Conservation (phyloP, 64 coral and sea anemone genomes). For the Pocillopora verrucosa region DNA sequence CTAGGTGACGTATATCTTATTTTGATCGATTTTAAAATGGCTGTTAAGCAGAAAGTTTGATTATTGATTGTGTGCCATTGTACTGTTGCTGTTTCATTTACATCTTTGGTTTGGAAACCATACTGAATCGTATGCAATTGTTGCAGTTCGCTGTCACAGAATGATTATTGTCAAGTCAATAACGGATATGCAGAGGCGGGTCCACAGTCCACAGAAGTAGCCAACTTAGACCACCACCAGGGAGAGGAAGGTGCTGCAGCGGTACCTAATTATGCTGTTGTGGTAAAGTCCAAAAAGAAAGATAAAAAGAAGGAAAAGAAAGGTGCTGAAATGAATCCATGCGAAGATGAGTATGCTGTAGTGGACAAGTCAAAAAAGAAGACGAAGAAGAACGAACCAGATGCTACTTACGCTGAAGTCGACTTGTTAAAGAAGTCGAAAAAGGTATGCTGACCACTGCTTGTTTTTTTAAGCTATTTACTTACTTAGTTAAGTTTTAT, state of each 20-base stretch:
- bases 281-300: background rate
- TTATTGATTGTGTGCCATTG: no score
- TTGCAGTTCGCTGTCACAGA: background rate
- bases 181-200: conserved; percentile 3
- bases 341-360: no score
- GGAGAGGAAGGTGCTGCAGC: background rate
- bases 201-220: background rate
- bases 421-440: background rate
- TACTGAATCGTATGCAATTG: background rate
- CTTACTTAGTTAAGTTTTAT: no score
- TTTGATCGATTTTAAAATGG: no score
- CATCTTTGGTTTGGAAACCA: no score
- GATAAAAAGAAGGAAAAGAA: background rate
- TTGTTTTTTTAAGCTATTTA: no score
- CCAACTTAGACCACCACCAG: background rate
- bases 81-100: no score
- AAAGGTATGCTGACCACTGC: background rate
- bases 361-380: background rate
- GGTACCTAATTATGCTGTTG: background rate
- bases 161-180: background rate
- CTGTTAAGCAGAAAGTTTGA: no score
- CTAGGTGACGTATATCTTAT: no score
- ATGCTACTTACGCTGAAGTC: no score
- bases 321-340: no score
- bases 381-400: background rate